Conservation (phyloP, 2,888 invertebrate genomes). For the Tenodera sinensis region DNA sequence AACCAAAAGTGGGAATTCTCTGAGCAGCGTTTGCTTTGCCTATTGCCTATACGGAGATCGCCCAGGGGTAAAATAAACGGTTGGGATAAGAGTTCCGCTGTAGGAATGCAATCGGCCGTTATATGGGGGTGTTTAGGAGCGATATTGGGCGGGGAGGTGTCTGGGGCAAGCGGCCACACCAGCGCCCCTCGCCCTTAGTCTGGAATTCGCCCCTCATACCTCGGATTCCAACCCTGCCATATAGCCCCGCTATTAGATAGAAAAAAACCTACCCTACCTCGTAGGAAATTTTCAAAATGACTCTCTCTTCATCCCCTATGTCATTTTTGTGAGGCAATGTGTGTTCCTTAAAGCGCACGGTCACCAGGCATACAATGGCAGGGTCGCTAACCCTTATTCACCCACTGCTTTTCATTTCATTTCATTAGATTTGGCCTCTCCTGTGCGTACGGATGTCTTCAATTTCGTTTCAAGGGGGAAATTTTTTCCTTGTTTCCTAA, state of each 20-base stretch:
- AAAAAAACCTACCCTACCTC: not conserved
- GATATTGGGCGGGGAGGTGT: slow-evolving; percentile 1
- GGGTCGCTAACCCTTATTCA: not conserved
- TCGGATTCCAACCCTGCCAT: not conserved
- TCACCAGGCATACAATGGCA: not conserved
- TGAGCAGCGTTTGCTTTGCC: not conserved
- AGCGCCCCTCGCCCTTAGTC: not conserved
- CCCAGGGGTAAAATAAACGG: slow-evolving; percentile 1
- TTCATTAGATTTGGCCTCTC: slow-evolving; percentile 3
- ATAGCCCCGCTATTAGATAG: slow-evolving; percentile 3
- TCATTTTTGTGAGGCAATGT: slow-evolving; percentile 7
- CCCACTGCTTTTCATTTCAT: slow-evolving; percentile 7
- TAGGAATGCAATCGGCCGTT: slow-evolving; percentile 1
- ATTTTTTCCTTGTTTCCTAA: not conserved
- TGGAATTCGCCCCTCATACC: slow-evolving; percentile 7
- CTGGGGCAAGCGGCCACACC: not conserved
- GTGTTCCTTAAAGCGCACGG: not conserved
- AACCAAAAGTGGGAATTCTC: not conserved
- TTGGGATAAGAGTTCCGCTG: not conserved
- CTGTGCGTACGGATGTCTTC: slow-evolving; percentile 2
- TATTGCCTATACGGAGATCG: not conserved
- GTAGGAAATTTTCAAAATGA: slow-evolving; percentile 10
- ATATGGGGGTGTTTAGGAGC: slow-evolving; percentile 5
- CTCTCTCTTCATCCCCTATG: slow-evolving; percentile 8
- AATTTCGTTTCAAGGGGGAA: slow-evolving; percentile 1